Base-by-base conservation (phyloP, 2,888 invertebrate genomes). In the Lasioglossum zephyrum region DNA sequence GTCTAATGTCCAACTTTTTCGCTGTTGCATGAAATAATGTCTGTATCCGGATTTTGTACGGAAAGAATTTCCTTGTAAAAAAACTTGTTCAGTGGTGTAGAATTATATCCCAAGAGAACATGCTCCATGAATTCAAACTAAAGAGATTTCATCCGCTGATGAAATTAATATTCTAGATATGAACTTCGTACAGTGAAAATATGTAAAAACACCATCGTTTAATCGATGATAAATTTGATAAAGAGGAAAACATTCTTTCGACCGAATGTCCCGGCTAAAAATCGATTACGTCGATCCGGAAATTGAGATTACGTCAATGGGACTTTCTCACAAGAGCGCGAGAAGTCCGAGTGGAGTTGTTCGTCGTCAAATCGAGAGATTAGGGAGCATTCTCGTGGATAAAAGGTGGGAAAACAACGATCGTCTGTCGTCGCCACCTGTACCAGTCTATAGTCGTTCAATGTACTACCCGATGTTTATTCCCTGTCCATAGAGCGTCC, bases 401-500 rank as follows among this genome's bases (percentile, higher is more conserved):
- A 36, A 84, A 57, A 69, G 73, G 69, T 39, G n/a, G 77, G 69
- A 69, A 73, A 75, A 84, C 57, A 69, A 70, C 41, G 77, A 77
- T 73, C 79, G 36, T 8, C 31, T 31, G 74, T 81, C 84, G 88
- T 88, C 90, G 77, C 81, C 91, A 85, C 86, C 86, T 89, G 87
- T 57, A 80, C 79, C 73, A 57, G 26, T 69, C 77, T 77, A 36
- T 70, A 60, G 77, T 81, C 60, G 79, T 81, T 53, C 77, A 53
- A n/a, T 47, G 53, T 82, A 53, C 76, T 77, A 63, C 53, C 77
- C 77, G 77, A 81, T 86, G 88, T 92, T 92, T 92, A 92, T 92
- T 89, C 88, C 89, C 85, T 77, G 83, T 80, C 88, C 89, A 88
- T 87, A 87, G 91, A 84, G 81, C 77, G 78, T 91, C 92, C 92